Evolutionary conservation across 2,888 invertebrate genomes (phyloP).

Genomic region (Arctia plantaginis): DNA sequence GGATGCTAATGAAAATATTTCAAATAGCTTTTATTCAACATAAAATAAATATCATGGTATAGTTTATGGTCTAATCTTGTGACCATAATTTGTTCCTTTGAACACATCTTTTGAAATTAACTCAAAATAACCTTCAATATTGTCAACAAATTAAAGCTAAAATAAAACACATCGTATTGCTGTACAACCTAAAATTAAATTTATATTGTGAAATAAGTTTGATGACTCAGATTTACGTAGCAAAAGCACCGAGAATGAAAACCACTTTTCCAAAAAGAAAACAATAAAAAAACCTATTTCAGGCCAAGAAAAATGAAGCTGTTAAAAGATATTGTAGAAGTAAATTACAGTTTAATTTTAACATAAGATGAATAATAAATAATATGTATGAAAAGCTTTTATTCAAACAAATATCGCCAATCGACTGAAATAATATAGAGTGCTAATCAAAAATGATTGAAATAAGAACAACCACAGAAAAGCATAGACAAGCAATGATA

Average conservation of each 20-base stretch:
- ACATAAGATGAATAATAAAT: not conserved
- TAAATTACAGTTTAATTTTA: not conserved
- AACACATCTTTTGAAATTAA: not conserved
- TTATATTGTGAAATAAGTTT: slow-evolving; percentile 23
- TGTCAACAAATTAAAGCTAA: slow-evolving; percentile 11
- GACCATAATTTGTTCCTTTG: no score
- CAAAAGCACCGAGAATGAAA: slow-evolving; percentile 7
- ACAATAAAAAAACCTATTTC: not conserved
- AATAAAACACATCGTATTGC: slow-evolving; percentile 5
- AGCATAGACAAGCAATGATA: slow-evolving; percentile 54
- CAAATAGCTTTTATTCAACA: not conserved
- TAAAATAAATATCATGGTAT: no score
- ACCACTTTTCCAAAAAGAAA: slow-evolving; percentile 1
- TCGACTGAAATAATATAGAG: not conserved
- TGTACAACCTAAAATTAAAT: slow-evolving; percentile 21
- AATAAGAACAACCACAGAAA: slow-evolving; percentile 25
- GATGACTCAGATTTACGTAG: slow-evolving; percentile 16
- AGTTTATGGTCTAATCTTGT: no score
- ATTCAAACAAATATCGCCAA: not conserved
- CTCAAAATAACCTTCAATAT: slow-evolving; percentile 6
- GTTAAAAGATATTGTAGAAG: not conserved
- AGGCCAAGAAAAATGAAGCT: not conserved
- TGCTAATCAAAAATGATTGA: slow-evolving; percentile 20
- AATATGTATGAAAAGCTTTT: not conserved
- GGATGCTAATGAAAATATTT: not conserved